phyloP scores from a whole-genome alignment of 2,888 invertebrate genomes.

The Drosophila formosana region DNA sequence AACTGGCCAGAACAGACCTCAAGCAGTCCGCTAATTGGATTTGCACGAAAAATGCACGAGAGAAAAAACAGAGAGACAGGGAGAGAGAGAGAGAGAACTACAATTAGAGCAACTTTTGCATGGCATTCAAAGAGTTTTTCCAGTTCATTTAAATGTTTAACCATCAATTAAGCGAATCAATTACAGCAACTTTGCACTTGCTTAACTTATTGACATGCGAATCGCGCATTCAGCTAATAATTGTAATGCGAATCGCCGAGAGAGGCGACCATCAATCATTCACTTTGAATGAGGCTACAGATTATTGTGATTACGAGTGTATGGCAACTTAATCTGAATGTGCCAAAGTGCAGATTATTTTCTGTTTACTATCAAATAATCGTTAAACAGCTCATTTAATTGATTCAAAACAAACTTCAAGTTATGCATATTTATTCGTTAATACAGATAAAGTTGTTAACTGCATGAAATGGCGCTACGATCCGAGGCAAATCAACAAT shows the following conservation, averaged over 20 bases:
- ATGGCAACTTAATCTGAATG: not conserved
- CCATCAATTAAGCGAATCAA: conserved; percentile 73
- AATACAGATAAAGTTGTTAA: not conserved
- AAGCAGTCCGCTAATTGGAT: conserved; percentile 62
- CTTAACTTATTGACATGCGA: conserved; percentile 33
- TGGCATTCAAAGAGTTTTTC: conserved; percentile 25
- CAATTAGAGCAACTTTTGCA: conserved; percentile 64
- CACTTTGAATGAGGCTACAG: not conserved
- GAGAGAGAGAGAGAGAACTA: not conserved
- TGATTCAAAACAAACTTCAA: not conserved
- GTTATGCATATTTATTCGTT: no score
- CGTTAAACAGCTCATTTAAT: not conserved
- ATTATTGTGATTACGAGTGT: not conserved
- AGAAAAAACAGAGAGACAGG: not conserved
- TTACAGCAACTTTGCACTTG: conserved; percentile 47
- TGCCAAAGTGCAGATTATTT: not conserved
- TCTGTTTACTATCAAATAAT: no score
- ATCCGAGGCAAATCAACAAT: no score
- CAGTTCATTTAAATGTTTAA: conserved; percentile 56
- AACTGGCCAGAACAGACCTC: conserved; percentile 38
- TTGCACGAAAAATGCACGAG: conserved; percentile 47
- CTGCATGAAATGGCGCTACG: no score
- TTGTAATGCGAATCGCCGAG: conserved; percentile 14
- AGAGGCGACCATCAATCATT: conserved; percentile 3
- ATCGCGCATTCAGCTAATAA: not conserved